Conservation (phyloP, 2,888 invertebrate genomes). For the Chrysomela aeneicollis region DNA sequence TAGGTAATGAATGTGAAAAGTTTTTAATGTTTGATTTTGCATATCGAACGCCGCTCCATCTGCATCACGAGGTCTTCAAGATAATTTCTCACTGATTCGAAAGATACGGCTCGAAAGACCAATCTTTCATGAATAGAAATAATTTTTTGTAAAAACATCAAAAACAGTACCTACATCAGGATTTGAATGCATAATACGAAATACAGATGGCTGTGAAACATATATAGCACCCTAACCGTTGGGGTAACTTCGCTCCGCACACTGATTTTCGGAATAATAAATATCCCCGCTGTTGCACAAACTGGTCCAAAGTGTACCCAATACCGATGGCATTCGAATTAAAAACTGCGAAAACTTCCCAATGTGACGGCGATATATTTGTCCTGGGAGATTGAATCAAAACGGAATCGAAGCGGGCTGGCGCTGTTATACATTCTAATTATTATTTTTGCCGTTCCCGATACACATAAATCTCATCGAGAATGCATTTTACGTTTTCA, state of each 20-base stretch:
- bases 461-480: slow-evolving; percentile 7
- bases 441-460: slow-evolving; percentile 4
- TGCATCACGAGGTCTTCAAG: no score
- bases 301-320: not conserved
- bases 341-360: slow-evolving; percentile 2
- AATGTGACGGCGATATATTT: not conserved
- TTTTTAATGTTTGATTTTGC: no score
- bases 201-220: no score
- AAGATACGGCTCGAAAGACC: no score
- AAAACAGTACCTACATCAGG: no score
- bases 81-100: no score
- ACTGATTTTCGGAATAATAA: not conserved
- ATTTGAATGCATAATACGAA: no score
- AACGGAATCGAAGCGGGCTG: not conserved
- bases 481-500: slow-evolving; percentile 1
- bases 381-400: not conserved
- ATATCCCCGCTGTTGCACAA: not conserved
- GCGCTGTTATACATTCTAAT: slow-evolving; percentile 4
- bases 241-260: not conserved
- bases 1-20: no score
- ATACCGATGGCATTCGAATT: slow-evolving; percentile 3
- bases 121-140: no score
- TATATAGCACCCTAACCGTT: no score
- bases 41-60: no score
- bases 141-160: no score